Evolutionary conservation across 2,888 invertebrate genomes (phyloP), one percentile per base, ranked within the genome.

Genomic region (Reticulitermes lucifugus): DNA sequence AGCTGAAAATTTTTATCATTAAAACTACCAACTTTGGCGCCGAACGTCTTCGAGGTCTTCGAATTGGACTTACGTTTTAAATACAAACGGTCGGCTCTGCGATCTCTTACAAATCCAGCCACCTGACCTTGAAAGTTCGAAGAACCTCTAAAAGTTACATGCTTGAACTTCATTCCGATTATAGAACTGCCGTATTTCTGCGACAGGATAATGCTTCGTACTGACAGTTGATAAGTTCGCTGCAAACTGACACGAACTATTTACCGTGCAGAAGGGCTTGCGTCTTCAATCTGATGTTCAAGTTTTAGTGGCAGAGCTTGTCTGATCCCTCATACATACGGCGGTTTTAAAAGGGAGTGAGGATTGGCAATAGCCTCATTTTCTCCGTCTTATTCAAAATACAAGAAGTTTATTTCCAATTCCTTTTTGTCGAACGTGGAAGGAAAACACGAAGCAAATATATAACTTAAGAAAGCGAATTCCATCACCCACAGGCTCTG

Each of bases 371-470:
- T 86, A 84, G 86, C 86, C 79, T 85, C 79, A 85, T 86, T 86
- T 86, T 84, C 83, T 79, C 70, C 51, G 71, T 83, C 84, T 86
- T 85, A 86, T 86, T 86, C 84, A 86, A 86, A 86, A 86, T 84
- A 84, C 86, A 77, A 84, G 86, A 86, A 86, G 84, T 86, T 86
- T 86, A 86, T 86, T 84, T 85, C 83, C 86, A 79, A 85, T 86
- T 86, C 84, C 51, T 79, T 79, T 79, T 59, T 29, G 79, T 55
- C 55, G 35, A 79, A 79, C 29, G 29, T 55, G 55, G 35, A 79
- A 59, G 29, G 55, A 59, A 79, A 79, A 46, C 46, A 46, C 46
- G 46, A 46, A 46, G 46, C 10, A 46, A 59, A 55, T 51, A 79
- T 29, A 60, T 60, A 60, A 21, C 14, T 60, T 25, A 79, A 59